Base-by-base conservation (phyloP, 2,888 invertebrate species). In the Drosophila birchii region DNA sequence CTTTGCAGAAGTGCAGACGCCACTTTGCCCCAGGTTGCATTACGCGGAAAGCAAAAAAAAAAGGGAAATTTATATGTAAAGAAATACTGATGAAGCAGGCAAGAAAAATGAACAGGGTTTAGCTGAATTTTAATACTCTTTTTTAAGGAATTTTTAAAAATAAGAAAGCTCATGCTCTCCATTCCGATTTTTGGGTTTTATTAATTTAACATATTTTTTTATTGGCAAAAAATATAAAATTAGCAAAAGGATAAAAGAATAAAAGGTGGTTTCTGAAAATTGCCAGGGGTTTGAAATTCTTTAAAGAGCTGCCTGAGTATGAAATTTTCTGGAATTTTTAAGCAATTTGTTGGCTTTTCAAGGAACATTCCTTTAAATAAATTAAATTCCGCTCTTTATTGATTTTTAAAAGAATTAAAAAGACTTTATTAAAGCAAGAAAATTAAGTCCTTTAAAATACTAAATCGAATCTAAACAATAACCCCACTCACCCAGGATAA, bases 1-100 rank as follows among this genome's bases (percentile, higher is more conserved):
- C 38, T 18, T 54, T 55, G 60, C 64, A 67, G 67, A 67, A 67
- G 67, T 67, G 67, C 67, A 67, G 67, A 67, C 67, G 67, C 72
- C 73, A 63, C 73, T 69, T 57, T 58, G 70, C 58, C 57, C 63
- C 72, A 72, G 72, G 73, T 72, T 72, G 51, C 75, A 74, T 74
- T 74, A 74, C 74, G 75, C 60, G 74, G 67, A 74, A 56, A 63
- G 67, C 51, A 18, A 49, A 53, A 61, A 70, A 59, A 66, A 20
- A 14, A 5, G 12, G 1, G 1, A 26, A 26, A 26, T 3, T 26
- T 26, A 14, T 4, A 26, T 26, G 26, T 14, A 23, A 57, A 11
- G 34, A 71, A 32, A 72, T 39, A 62, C 36, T 44, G n/a, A 36
- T 44, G n/a, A 36, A 71, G 43, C 45, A 14, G 49, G 23, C 44